Conservation (phyloP, 2,797 vertebrate species). For the Spinus olivaceus region DNA sequence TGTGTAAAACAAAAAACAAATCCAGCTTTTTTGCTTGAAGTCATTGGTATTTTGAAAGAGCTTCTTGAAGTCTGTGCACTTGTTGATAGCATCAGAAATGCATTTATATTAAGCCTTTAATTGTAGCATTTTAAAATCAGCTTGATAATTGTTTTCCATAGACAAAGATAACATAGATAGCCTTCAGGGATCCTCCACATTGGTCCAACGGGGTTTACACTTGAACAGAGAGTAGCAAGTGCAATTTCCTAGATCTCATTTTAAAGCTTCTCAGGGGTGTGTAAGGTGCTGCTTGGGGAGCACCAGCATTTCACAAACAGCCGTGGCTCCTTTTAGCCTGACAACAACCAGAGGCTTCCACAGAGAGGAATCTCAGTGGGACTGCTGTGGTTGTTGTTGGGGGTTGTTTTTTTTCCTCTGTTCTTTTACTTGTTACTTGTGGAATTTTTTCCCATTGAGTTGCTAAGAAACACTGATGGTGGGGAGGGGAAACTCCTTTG, state of each 20-base stretch:
- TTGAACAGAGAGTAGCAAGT: not conserved
- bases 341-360: not conserved
- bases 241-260: not conserved
- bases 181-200: not conserved
- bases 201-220: not conserved
- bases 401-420: not conserved
- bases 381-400: not conserved
- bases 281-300: not conserved
- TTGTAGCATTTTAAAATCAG: not conserved
- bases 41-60: not conserved
- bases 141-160: slow-evolving; percentile 13
- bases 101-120: slow-evolving; percentile 26
- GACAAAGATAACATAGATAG: not conserved
- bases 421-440: not conserved
- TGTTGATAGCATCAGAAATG: not conserved
- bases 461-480: not conserved
- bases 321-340: not conserved
- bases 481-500: not conserved
- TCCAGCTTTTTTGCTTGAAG: not conserved
- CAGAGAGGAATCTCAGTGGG: not conserved
- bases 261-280: not conserved
- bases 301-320: not conserved
- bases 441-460: not conserved
- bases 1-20: not conserved
- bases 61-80: not conserved